Base-by-base conservation (phyloP, 92 coral and sea anemone genomes). In the Chrysogorgia sp. region DNA sequence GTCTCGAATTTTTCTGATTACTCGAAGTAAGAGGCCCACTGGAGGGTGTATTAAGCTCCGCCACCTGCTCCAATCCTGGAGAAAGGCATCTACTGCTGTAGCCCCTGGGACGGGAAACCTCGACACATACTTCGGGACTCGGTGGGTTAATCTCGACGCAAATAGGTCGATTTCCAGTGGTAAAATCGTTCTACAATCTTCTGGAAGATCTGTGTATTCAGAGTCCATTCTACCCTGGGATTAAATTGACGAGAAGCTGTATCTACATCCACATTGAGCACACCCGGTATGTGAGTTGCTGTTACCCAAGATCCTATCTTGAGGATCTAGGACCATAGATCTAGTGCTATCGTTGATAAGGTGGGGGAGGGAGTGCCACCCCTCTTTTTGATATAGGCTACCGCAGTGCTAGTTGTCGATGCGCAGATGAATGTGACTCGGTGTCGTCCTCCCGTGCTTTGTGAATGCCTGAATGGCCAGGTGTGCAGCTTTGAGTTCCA, bases 251-350 rank as follows among this genome's bases (percentile, higher is more conserved):
- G 34, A 0, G 90, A 86, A n/a, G 81, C 86, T 22, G 34, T 83
- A 90, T 90, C 91, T 75, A 76, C 96, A 56, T 67, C 79, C 22
- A 15, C 37, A 35, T 90, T 88, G 21, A 92, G 84, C 30, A 53
- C 40, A 5, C 90, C 87, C 3, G 84, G 87, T 7, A 86, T 82
- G 62, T 86, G 90, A 34, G n/a, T n/a, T n/a, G n/a, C 90, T 24
- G 87, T 63, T 29, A 82, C 24, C 84, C 90, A 86, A 2, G 71
- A 31, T 13, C 76, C 43, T 40, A 6, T 26, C 49, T 82, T 40
- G 24, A 82, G 81, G 24, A 79, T 66, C 76, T 71, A 67, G 15
- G 68, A 8, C 87, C 90, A 82, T 21, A 86, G 15, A 15, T 82
- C 84, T 21, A 15, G 64, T 7, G 87, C 90, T 40, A 75, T 40